Evolutionary conservation across 2,797 vertebrate genomes (phyloP).

Genomic region (Bovichtus diacanthus): DNA sequence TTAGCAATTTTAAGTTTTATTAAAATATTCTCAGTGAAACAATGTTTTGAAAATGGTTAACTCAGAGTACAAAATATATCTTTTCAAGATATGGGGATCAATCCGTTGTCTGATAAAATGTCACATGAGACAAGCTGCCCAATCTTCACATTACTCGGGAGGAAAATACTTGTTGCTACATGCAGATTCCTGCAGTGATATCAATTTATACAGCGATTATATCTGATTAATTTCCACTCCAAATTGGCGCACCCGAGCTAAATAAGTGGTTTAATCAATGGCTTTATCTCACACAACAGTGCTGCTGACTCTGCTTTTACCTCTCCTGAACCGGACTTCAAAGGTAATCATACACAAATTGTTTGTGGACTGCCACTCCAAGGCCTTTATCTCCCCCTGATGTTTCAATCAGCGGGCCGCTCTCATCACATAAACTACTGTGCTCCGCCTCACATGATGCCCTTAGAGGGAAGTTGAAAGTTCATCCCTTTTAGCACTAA

Average conservation of each 20-base stretch:
- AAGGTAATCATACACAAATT: slow-evolving; percentile 43
- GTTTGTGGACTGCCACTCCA: slow-evolving; percentile 15
- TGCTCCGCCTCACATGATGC: slow-evolving; percentile 51
- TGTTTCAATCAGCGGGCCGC: slow-evolving; percentile 53
- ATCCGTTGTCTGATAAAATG: background rate
- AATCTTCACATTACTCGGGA: slow-evolving; percentile 41
- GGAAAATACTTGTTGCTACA: slow-evolving; percentile 29
- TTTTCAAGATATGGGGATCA: background rate
- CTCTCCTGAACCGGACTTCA: slow-evolving; percentile 52
- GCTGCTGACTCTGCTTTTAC: slow-evolving; percentile 50
- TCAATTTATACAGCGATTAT: slow-evolving; percentile 21
- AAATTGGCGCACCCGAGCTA: slow-evolving; percentile 3
- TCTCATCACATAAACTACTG: slow-evolving; percentile 49
- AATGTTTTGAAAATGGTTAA: slow-evolving; percentile 28
- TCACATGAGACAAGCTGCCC: slow-evolving; percentile 24
- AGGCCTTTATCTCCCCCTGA: slow-evolving; percentile 51
- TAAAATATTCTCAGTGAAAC: slow-evolving; percentile 40
- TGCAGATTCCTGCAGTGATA: slow-evolving; percentile 30
- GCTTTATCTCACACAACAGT: slow-evolving; percentile 5
- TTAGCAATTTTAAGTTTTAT: slow-evolving; percentile 37
- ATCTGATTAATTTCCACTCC: slow-evolving; percentile 29
- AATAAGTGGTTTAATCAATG: slow-evolving; percentile 37
- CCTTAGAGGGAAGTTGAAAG: slow-evolving; percentile 73
- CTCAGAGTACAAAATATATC: slow-evolving; percentile 35
- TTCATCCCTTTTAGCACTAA: slow-evolving; percentile 78